These are phyloP conservation scores for Apodemia mormo DNA, from an alignment of 2,888 invertebrate species.

Conservation along the genomic window DNA sequence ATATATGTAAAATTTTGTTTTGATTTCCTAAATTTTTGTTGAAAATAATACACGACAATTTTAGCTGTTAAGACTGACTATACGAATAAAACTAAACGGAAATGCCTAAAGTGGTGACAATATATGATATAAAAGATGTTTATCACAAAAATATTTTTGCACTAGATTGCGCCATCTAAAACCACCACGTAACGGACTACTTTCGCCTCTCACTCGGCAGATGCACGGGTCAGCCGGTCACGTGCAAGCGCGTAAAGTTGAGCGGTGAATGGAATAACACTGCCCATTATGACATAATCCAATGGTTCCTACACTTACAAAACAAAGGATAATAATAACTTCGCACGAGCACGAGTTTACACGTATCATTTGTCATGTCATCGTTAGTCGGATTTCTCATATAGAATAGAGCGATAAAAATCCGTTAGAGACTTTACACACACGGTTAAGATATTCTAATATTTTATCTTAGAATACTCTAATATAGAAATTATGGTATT, in stretches of 20 bases:
- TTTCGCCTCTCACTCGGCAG: conserved; percentile 63
- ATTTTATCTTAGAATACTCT: too few relatives aligned
- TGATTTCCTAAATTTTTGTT: too few relatives aligned
- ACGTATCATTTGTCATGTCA: conserved; percentile 3
- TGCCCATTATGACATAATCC: conserved; percentile 31
- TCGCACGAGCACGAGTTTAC: background rate
- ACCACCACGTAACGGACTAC: conserved; percentile 49
- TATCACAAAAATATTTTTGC: conserved; percentile 39
- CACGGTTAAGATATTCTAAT: too few relatives aligned
- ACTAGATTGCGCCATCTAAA: conserved; percentile 46
- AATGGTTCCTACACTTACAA: conserved; percentile 9
- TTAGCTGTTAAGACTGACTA: too few relatives aligned
- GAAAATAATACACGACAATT: too few relatives aligned
- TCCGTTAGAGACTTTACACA: too few relatives aligned
- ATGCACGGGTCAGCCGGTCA: conserved; percentile 48
- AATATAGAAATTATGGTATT: too few relatives aligned
- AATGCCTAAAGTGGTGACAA: background rate
- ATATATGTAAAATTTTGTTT: too few relatives aligned
- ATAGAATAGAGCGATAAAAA: too few relatives aligned
- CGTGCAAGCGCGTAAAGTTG: conserved; percentile 26
- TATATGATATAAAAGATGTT: background rate
- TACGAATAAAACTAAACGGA: background rate
- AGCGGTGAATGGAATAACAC: conserved; percentile 36
- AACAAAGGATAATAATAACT: background rate
- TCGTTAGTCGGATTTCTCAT: background rate